phyloP scores from a whole-genome alignment of 1,140 invertebrate species.

The Lutraria rhynchaena region DNA sequence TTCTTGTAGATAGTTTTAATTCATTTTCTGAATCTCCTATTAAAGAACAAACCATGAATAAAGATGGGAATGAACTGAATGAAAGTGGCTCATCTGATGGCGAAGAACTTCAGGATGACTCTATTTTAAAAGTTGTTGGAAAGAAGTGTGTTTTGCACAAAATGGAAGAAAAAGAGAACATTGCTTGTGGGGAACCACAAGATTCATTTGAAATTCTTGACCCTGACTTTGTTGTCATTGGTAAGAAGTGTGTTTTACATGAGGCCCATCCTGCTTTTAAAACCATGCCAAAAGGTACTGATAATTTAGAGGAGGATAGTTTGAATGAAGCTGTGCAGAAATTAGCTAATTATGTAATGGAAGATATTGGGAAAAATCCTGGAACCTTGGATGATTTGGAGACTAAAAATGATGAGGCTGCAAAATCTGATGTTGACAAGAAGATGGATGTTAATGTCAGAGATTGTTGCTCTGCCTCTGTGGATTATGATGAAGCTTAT shows the following conservation, averaged over 20 bases:
- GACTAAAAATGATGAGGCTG: too few species aligned
- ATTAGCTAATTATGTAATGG: not conserved
- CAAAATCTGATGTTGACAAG: not conserved
- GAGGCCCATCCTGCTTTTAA: not conserved
- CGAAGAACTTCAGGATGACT: conserved; percentile 37
- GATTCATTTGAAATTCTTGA: conserved; percentile 36
- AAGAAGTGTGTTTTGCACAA: conserved; percentile 39
- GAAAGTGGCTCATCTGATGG: conserved; percentile 1
- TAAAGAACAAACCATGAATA: not conserved
- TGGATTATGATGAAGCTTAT: conserved; percentile 56
- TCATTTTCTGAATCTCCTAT: conserved; percentile 26
- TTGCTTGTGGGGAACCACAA: not conserved
- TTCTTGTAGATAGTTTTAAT: conserved; percentile 51
- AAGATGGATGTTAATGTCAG: not conserved
- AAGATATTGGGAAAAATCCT: not conserved
- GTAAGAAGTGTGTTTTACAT: conserved; percentile 37
- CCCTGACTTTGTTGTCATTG: conserved; percentile 31
- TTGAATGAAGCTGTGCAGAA: not conserved
- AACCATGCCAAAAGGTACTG: too few species aligned
- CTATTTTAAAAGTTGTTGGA: conserved; percentile 40
- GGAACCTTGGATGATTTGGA: not conserved
- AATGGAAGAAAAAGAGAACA: conserved; percentile 3
- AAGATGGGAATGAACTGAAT: not conserved
- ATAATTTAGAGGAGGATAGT: not conserved
- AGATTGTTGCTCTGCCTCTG: not conserved